These are phyloP conservation scores for Hypocryptadius cinnamomeus DNA, from an alignment of 2,113 vertebrate genomes.

Conservation along the genomic window DNA sequence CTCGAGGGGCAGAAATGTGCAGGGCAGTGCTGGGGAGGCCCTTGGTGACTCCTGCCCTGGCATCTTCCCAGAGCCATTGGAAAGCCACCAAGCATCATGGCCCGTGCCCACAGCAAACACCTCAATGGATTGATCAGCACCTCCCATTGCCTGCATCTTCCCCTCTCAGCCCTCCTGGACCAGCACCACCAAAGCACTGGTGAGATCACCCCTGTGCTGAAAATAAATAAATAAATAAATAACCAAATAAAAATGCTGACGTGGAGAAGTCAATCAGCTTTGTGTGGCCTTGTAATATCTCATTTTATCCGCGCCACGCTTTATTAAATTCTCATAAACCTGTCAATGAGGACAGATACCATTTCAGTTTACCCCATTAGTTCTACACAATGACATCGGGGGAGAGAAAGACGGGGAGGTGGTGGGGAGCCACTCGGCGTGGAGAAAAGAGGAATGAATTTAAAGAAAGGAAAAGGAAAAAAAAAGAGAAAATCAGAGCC, in stretches of 20 bases:
- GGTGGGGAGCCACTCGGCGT: neutral
- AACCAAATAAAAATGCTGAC: slow-evolving; percentile 67
- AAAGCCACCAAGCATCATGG: neutral
- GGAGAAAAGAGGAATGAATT: slow-evolving; percentile 48
- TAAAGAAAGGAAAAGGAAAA: neutral
- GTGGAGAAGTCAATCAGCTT: slow-evolving; percentile 67
- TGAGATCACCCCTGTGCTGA: neutral
- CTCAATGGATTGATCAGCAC: neutral
- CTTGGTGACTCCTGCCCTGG: neutral
- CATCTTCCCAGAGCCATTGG: fast-evolving
- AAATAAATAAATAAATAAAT: slow-evolving; percentile 38
- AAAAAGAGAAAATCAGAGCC: slow-evolving; percentile 3
- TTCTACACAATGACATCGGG: slow-evolving; percentile 71
- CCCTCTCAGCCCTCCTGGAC: neutral
- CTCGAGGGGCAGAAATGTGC: fast-evolving
- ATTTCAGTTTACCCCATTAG: slow-evolving; percentile 83
- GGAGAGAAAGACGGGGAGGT: neutral
- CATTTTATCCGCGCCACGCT: slow-evolving; percentile 82
- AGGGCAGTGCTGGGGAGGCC: neutral
- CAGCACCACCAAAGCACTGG: neutral
- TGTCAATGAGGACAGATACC: slow-evolving; percentile 81
- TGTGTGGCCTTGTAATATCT: slow-evolving; percentile 69
- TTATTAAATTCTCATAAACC: slow-evolving; percentile 89
- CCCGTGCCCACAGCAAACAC: neutral
- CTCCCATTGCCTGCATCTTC: neutral